These are phyloP conservation scores for Furcifer pardalis DNA, from an alignment of 2,797 vertebrate species.

Conservation along the genomic window DNA sequence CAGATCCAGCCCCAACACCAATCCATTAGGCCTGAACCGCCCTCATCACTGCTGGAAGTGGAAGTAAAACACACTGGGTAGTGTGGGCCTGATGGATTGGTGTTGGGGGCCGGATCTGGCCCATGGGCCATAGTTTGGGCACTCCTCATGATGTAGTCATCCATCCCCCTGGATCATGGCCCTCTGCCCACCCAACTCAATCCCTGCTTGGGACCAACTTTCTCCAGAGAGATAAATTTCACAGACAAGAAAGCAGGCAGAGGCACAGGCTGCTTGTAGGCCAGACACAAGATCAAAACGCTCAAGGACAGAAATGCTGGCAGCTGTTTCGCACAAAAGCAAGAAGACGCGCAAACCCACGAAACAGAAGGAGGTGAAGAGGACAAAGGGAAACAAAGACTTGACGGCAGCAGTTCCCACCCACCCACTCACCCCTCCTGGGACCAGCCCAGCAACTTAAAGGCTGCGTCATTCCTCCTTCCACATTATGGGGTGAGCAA, in stretches of 20 bases:
- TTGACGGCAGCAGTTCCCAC: constrained; percentile 19
- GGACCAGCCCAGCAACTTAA: constrained; percentile 60
- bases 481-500: constrained; percentile 68
- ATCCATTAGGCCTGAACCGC: too few species aligned
- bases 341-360: constrained; percentile 49
- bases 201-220: neutral
- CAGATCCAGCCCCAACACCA: too few species aligned
- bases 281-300: constrained; percentile 57
- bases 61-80: too few species aligned
- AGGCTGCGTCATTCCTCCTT: constrained; percentile 75
- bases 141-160: too few species aligned
- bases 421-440: constrained; percentile 12
- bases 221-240: constrained; percentile 44
- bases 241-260: constrained; percentile 29
- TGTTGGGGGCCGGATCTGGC: too few species aligned
- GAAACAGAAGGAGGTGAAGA: constrained; percentile 58
- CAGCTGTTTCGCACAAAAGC: constrained; percentile 55
- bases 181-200: neutral
- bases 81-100: too few species aligned
- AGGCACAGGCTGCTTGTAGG: constrained; percentile 30
- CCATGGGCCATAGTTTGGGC: too few species aligned
- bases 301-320: constrained; percentile 60
- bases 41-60: too few species aligned
- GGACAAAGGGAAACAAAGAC: constrained; percentile 57
- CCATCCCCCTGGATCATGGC: neutral